These are phyloP conservation scores for Triplophysa tibetana DNA, from an alignment of 2,113 vertebrate species.

Conservation along the genomic window DNA sequence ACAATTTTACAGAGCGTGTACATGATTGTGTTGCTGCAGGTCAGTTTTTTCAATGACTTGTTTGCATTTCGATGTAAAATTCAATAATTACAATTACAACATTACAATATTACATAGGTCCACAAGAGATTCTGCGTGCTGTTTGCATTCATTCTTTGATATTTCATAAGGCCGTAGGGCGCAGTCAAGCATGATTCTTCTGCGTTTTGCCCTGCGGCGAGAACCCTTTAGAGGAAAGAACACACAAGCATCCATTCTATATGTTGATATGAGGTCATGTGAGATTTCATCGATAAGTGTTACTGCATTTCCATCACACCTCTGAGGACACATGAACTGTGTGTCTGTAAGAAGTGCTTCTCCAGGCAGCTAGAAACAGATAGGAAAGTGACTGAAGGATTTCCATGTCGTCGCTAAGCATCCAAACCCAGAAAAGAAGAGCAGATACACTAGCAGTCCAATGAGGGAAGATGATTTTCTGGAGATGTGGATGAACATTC, in stretches of 20 bases:
- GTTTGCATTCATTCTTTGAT: neutral
- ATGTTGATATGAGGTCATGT: neutral
- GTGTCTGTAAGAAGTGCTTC: no score
- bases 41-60: neutral
- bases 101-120: conserved; percentile 18
- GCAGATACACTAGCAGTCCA: no score
- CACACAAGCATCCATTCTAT: neutral
- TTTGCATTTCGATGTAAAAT: conserved; percentile 28
- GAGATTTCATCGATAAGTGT: conserved; percentile 34
- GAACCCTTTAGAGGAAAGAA: neutral
- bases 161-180: neutral
- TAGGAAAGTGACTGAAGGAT: no score
- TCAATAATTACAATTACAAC: conserved; percentile 45
- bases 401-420: neutral
- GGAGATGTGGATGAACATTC: no score
- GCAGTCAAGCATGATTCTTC: neutral
- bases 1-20: no score
- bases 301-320: conserved; percentile 22
- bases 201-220: neutral
- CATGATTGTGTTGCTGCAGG: neutral
- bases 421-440: no score
- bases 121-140: conserved; percentile 27
- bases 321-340: neutral
- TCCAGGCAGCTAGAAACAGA: neutral
- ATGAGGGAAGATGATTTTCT: no score